These are phyloP conservation scores for Clanis bilineata DNA, from an alignment of 2,888 invertebrate genomes.

Conservation along the genomic window DNA sequence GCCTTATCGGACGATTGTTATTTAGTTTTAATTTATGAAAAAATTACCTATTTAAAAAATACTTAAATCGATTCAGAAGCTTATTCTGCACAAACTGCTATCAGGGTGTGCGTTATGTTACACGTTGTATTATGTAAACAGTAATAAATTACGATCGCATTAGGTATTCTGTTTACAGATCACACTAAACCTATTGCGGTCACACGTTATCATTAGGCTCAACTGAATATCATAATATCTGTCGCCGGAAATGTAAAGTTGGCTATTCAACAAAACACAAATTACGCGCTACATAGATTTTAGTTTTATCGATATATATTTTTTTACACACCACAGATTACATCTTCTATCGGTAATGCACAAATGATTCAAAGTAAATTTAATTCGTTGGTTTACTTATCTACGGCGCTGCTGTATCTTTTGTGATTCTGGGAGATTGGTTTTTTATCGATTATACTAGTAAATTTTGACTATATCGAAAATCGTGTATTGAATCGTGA, in stretches of 20 bases:
- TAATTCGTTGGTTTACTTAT: slow-evolving; percentile 15
- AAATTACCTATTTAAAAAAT: too few species aligned
- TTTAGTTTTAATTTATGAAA: too few species aligned
- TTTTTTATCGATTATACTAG: neutral
- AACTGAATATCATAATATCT: slow-evolving; percentile 18
- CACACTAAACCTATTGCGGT: slow-evolving; percentile 21
- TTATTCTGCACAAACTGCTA: too few species aligned
- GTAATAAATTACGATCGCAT: slow-evolving; percentile 25
- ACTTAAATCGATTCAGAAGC: too few species aligned
- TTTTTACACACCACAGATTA: neutral
- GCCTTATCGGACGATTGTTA: too few species aligned
- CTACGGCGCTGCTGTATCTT: slow-evolving; percentile 12
- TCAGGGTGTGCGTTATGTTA: too few species aligned
- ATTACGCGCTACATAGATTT: slow-evolving; percentile 8
- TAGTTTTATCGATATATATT: neutral
- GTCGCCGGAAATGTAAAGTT: neutral
- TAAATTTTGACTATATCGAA: neutral
- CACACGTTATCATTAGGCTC: slow-evolving; percentile 24
- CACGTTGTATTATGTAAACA: slow-evolving; percentile 2
- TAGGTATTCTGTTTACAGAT: slow-evolving; percentile 20
- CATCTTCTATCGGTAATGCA: neutral
- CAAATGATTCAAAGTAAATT: neutral
- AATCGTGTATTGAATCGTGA: neutral
- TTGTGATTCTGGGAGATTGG: neutral
- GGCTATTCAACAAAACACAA: slow-evolving; percentile 3